Evolutionary conservation across 2,888 invertebrate species (phyloP), one percentile per base, ranked within the genome.

Genomic region (Enoplolaimus lenunculus): DNA sequence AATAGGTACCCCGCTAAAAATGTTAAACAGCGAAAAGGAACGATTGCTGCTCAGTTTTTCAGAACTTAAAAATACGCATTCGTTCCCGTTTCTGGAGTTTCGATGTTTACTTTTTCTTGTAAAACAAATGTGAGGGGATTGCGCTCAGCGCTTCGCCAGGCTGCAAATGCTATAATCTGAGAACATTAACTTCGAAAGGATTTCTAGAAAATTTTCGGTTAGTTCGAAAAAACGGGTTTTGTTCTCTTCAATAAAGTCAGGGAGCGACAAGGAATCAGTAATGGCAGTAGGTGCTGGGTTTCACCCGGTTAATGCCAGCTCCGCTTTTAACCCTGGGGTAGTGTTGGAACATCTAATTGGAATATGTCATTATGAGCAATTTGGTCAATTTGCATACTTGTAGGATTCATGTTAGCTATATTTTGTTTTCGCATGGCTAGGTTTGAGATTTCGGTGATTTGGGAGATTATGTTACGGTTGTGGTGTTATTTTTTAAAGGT

Each of bases 311-410:
- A 13, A 21, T 45, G 7, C 21, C 7, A 45, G 45, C 45, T 45
- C 45, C 45, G 45, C 45, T 45, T 45, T 45, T 45, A 45, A 45
- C 45, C 45, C 45, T 45, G 45, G 45, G 45, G 45, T 45, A 45
- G 45, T 45, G 45, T 45, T 45, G 45, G 45, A 21, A 13, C 21
- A 45, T 7, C 45, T 45, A 45, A 7, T 45, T 45, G 7, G 45
- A n/a, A n/a, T n/a, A n/a, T n/a, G n/a, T n/a, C n/a, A n/a, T n/a
- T n/a, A n/a, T n/a, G n/a, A n/a, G n/a, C n/a, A n/a, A n/a, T n/a
- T n/a, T n/a, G n/a, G n/a, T n/a, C n/a, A n/a, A n/a, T n/a, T n/a
- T n/a, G n/a, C n/a, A n/a, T n/a, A n/a, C n/a, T n/a, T n/a, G n/a
- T n/a, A n/a, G n/a, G n/a, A n/a, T n/a, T n/a, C n/a, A n/a, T n/a